phyloP scores from a whole-genome alignment of 92 coral and sea anemone species.

The Zoanthus sansibaricus region DNA sequence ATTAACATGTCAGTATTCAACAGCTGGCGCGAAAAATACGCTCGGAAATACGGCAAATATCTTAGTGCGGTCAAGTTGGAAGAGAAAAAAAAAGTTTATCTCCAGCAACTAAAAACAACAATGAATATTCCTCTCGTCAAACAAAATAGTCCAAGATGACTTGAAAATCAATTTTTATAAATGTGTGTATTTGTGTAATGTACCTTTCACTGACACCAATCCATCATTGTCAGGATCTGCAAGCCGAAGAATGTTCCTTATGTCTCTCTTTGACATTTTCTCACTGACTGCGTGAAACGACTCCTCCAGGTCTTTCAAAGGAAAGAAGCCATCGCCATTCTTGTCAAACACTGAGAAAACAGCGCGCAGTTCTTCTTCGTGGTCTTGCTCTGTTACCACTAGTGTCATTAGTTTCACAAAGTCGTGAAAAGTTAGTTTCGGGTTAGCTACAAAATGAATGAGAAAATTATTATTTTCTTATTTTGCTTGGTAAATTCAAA shows the following conservation, averaged over 20 bases:
- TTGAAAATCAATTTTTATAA: neutral
- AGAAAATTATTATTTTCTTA: too few relatives aligned
- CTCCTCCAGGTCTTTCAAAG: constrained; percentile 57
- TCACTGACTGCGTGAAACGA: constrained; percentile 62
- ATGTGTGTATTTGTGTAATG: neutral
- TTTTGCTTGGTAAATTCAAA: too few relatives aligned
- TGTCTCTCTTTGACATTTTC: constrained; percentile 57
- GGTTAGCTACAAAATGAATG: constrained; percentile 51
- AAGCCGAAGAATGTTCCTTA: constrained; percentile 45
- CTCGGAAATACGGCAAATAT: too few relatives aligned
- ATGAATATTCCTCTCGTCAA: too few relatives aligned
- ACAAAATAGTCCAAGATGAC: too few relatives aligned
- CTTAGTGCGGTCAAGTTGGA: too few relatives aligned
- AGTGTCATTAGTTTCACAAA: constrained; percentile 62
- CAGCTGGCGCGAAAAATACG: too few relatives aligned
- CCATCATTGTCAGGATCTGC: constrained; percentile 68
- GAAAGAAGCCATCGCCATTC: constrained; percentile 53
- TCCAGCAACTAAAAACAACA: too few relatives aligned
- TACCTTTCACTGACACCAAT: constrained; percentile 54
- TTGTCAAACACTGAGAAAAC: constrained; percentile 70
- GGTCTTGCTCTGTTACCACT: constrained; percentile 66
- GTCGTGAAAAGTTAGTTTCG: constrained; percentile 55
- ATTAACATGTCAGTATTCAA: too few relatives aligned
- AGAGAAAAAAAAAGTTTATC: too few relatives aligned
- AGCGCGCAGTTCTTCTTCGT: constrained; percentile 47